phyloP scores from a whole-genome alignment of 1,140 invertebrate genomes.

The Steinernema khuongi region DNA sequence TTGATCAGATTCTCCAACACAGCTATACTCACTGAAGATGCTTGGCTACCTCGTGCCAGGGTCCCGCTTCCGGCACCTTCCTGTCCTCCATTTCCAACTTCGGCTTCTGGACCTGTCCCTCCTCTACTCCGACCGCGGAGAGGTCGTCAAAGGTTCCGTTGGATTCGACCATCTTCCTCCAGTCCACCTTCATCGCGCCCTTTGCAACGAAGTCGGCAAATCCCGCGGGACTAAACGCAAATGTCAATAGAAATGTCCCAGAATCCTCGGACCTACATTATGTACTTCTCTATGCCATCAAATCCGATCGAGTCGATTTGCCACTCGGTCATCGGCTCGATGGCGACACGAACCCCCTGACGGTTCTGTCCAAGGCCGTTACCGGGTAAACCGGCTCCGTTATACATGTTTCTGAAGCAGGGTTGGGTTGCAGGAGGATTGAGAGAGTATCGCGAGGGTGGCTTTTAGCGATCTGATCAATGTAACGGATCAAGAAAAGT shows the following conservation, averaged over 20 bases:
- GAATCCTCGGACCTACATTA: background rate
- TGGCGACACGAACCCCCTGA: background rate
- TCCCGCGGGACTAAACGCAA: background rate
- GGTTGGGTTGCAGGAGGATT: too few species aligned
- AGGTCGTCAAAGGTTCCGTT: background rate
- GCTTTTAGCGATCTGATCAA: too few species aligned
- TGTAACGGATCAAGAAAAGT: too few species aligned
- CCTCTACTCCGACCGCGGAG: background rate
- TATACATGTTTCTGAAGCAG: background rate
- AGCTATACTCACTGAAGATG: background rate
- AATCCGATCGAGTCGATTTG: background rate
- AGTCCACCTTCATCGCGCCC: background rate
- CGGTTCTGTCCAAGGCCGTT: background rate
- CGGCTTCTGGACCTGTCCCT: background rate
- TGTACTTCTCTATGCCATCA: background rate
- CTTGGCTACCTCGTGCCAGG: background rate
- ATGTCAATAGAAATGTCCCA: background rate
- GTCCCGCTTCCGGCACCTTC: background rate
- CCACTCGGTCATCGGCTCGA: slow-evolving; percentile 5
- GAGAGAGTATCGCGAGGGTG: too few species aligned
- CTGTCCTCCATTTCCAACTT: background rate
- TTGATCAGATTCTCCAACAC: background rate
- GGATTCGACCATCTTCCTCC: slow-evolving; percentile 4
- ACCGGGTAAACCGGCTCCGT: background rate
- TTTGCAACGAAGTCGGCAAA: background rate